Evolutionary conservation across 2,888 invertebrate genomes (phyloP).

Genomic region (Leptothorax acervorum): DNA sequence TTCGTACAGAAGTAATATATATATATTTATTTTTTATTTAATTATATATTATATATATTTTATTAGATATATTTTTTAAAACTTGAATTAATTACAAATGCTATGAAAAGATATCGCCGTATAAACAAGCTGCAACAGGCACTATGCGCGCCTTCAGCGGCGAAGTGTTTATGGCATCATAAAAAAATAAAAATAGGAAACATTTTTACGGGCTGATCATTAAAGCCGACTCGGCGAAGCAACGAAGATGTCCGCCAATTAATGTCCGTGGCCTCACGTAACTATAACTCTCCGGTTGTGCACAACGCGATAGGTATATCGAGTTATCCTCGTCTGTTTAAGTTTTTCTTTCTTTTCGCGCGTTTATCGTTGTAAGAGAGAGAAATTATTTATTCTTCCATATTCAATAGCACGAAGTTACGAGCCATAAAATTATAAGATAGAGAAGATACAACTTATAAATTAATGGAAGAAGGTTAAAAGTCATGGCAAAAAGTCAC

Average conservation of each 20-base stretch:
- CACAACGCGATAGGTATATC: slow-evolving; percentile 38
- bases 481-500: neutral
- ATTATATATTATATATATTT: neutral
- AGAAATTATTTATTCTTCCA: slow-evolving; percentile 15
- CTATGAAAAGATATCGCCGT: slow-evolving; percentile 29
- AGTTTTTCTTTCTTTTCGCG: slow-evolving; percentile 15
- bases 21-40: neutral
- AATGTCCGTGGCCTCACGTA: slow-evolving; percentile 73
- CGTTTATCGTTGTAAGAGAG: neutral
- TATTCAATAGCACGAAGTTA: neutral
- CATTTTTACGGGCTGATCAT: slow-evolving; percentile 83
- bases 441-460: neutral
- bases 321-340: slow-evolving; percentile 29
- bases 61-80: neutral
- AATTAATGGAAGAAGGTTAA: slow-evolving; percentile 10
- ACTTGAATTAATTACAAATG: slow-evolving; percentile 6
- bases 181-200: slow-evolving; percentile 83
- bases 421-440: neutral
- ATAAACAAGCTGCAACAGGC: slow-evolving; percentile 63
- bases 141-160: slow-evolving; percentile 62
- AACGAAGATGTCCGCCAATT: slow-evolving; percentile 81
- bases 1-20: neutral
- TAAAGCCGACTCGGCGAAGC: slow-evolving; percentile 78
- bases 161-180: slow-evolving; percentile 77
- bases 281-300: slow-evolving; percentile 50